These are phyloP conservation scores for Synergus umbraculus DNA, from an alignment of 2,888 invertebrate genomes.

Conservation along the genomic window DNA sequence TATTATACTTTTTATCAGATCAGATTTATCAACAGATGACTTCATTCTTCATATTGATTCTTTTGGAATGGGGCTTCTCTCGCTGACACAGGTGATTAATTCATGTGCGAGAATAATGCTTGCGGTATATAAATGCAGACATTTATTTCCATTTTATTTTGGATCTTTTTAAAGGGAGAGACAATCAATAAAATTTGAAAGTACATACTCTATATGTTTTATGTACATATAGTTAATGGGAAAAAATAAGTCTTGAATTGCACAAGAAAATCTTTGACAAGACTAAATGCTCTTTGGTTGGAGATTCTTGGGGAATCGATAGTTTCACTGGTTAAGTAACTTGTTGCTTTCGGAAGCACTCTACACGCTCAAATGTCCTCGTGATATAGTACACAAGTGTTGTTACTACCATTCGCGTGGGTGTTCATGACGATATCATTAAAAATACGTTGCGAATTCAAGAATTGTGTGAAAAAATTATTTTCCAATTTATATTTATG, in stretches of 20 bases:
- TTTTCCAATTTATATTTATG: not conserved
- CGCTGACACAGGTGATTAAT: not conserved
- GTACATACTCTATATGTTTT: not conserved
- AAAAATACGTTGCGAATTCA: not conserved
- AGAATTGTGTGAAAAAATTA: not conserved
- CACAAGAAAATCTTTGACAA: constrained; percentile 19
- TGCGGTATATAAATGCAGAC: not conserved
- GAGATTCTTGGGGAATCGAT: constrained; percentile 26
- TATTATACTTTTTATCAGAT: not conserved
- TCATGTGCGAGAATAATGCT: not conserved
- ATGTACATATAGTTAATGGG: not conserved
- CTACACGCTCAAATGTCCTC: not conserved
- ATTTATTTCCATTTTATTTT: too few relatives aligned
- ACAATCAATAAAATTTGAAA: not conserved
- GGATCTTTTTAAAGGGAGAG: too few relatives aligned
- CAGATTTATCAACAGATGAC: not conserved
- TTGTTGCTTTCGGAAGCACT: constrained; percentile 28
- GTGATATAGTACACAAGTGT: not conserved
- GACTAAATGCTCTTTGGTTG: constrained; percentile 5
- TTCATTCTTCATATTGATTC: not conserved
- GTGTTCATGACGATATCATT: not conserved
- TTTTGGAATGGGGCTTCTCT: not conserved
- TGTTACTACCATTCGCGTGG: constrained; percentile 4
- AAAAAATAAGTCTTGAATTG: not conserved
- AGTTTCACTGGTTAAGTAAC: constrained; percentile 33